These are phyloP conservation scores for Lithophane semibrunnea DNA, from an alignment of 2,888 invertebrate species.

Conservation along the genomic window DNA sequence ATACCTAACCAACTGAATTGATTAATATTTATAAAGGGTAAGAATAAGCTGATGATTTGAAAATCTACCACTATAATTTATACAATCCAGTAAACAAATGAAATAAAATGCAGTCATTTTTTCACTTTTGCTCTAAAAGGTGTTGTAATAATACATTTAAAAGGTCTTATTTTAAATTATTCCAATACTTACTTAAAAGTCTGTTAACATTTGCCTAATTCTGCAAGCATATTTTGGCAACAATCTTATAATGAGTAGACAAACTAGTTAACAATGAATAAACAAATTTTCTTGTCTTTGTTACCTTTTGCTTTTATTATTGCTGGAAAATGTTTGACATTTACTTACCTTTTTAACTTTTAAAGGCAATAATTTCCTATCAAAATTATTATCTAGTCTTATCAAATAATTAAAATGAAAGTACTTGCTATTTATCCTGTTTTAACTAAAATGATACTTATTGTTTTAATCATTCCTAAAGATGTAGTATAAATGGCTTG, in stretches of 20 bases:
- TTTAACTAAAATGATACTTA: neutral
- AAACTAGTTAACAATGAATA: slow-evolving; percentile 9
- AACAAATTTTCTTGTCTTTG: neutral
- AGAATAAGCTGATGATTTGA: neutral
- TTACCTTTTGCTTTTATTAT: neutral
- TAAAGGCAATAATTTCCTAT: neutral
- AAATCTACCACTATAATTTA: neutral
- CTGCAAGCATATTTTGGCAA: neutral
- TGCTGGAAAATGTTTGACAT: neutral
- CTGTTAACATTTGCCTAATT: neutral
- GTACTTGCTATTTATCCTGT: neutral
- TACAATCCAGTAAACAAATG: neutral
- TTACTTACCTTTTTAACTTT: too few species aligned
- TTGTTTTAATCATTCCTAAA: neutral
- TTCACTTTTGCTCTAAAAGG: neutral
- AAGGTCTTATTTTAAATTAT: too few species aligned
- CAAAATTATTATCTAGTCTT: neutral
- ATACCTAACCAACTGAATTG: neutral
- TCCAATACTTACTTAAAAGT: neutral
- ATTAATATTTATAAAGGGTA: neutral
- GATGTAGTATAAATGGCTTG: neutral
- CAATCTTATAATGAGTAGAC: neutral
- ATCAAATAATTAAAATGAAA: neutral
- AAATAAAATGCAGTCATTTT: too few species aligned
- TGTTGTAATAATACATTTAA: neutral